Evolutionary conservation across 2,888 invertebrate species (phyloP).

Genomic region (Escarpia spicata): DNA sequence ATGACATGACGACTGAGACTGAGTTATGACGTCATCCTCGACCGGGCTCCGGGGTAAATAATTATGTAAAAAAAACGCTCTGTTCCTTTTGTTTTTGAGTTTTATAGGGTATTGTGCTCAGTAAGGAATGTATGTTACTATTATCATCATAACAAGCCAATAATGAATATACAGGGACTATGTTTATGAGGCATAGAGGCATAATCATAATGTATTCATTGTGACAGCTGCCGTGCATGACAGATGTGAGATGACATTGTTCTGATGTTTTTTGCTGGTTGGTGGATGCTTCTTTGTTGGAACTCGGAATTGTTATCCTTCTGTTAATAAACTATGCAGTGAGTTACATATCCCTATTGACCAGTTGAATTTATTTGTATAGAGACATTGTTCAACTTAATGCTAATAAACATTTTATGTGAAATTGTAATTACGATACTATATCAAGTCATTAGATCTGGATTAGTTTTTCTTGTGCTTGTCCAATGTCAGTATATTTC

Average conservation of each 20-base stretch:
- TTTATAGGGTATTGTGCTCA: no score
- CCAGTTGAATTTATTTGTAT: not conserved
- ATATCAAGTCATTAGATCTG: not conserved
- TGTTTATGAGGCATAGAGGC: not conserved
- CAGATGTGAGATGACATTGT: not conserved
- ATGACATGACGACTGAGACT: no score
- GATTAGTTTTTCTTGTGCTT: not conserved
- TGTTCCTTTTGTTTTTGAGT: no score
- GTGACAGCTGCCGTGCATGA: not conserved
- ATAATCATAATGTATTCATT: not conserved
- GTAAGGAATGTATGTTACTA: no score
- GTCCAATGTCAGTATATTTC: not conserved
- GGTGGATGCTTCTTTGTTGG: constrained; percentile 7
- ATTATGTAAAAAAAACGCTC: no score
- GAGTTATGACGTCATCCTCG: no score
- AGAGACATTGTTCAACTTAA: not conserved
- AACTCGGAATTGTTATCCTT: not conserved
- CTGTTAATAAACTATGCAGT: not conserved
- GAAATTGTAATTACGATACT: no score
- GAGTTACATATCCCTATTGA: not conserved
- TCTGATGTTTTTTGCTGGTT: not conserved
- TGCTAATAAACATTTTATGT: not conserved
- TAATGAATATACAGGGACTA: not conserved
- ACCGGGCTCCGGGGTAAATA: no score
- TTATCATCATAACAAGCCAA: no score